Evolutionary conservation across 2,888 invertebrate species (phyloP).

Genomic region (Panorpa germanica): DNA sequence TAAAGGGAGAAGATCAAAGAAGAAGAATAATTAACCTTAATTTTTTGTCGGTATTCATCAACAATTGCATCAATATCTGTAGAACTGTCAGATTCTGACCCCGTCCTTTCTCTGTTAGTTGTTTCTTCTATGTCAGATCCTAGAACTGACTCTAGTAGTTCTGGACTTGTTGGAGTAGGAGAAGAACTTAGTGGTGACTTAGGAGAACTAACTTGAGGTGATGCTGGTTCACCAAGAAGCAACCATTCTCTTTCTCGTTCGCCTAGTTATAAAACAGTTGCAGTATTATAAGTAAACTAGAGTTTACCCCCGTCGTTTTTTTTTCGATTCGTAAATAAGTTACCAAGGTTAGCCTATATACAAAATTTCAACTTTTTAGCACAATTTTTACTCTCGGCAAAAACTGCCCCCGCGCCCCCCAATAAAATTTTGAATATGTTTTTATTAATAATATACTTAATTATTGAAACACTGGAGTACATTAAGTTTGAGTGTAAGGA

Average conservation of each 20-base stretch:
- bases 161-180: neutral
- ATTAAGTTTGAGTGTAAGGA: too few relatives aligned
- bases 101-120: neutral
- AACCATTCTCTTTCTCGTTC: constrained; percentile 23
- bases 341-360: too few relatives aligned
- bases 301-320: constrained; percentile 19
- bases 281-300: too few relatives aligned
- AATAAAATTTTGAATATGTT: too few relatives aligned
- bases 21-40: constrained; percentile 29
- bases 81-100: constrained; percentile 36
- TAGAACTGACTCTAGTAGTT: neutral
- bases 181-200: neutral
- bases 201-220: constrained; percentile 17
- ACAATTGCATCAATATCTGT: constrained; percentile 64
- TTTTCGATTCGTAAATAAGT: constrained; percentile 15
- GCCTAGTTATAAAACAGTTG: too few relatives aligned
- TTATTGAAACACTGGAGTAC: too few relatives aligned
- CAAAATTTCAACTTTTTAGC: too few relatives aligned
- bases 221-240: constrained; percentile 23
- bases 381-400: too few relatives aligned
- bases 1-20: neutral
- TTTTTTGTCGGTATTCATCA: constrained; percentile 52
- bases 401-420: too few relatives aligned
- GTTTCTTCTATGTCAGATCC: constrained; percentile 12
- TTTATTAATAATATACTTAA: too few relatives aligned